Percentiles rank a stretch among this genome's conserved stretches.
These are phyloP conservation scores for Acanthis flammea DNA, from an alignment of 2,797 vertebrate species.

Conservation along the genomic window DNA sequence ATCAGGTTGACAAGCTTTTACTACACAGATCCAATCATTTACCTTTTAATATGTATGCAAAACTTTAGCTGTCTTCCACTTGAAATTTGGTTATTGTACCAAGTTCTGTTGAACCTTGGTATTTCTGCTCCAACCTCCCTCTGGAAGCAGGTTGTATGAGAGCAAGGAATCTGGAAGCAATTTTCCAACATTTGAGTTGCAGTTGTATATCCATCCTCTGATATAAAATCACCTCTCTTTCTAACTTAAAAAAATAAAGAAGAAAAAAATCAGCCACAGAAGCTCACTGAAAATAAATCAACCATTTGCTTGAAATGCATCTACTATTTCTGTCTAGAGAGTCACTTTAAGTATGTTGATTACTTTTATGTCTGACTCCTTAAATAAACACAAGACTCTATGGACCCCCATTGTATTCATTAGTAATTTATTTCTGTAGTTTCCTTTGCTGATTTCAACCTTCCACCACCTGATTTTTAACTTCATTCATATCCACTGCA, in stretches of 20 bases:
- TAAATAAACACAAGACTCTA: not conserved
- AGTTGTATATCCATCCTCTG: not conserved
- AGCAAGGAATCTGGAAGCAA: not conserved
- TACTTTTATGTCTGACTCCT: not conserved
- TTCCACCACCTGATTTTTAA: not conserved
- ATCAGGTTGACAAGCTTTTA: not conserved
- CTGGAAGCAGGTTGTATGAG: not conserved
- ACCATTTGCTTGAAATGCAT: not conserved
- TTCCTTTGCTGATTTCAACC: not conserved
- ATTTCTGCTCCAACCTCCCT: not conserved
- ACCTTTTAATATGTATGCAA: not conserved
- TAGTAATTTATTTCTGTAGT: not conserved
- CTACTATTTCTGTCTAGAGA: not conserved
- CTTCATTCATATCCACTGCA: not conserved
- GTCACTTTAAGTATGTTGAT: not conserved
- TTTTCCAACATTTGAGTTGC: not conserved
- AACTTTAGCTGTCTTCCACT: not conserved
- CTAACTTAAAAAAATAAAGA: not conserved
- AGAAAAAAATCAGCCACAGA: not conserved
- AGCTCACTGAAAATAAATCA: rapidly evolving
- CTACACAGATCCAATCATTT: not conserved
- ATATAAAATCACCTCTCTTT: not conserved
- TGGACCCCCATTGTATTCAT: rapidly evolving
- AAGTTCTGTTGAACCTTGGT: not conserved
- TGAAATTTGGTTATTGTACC: not conserved